phyloP scores from a whole-genome alignment of 2,888 invertebrate genomes.

The Lamellibrachia satsuma region DNA sequence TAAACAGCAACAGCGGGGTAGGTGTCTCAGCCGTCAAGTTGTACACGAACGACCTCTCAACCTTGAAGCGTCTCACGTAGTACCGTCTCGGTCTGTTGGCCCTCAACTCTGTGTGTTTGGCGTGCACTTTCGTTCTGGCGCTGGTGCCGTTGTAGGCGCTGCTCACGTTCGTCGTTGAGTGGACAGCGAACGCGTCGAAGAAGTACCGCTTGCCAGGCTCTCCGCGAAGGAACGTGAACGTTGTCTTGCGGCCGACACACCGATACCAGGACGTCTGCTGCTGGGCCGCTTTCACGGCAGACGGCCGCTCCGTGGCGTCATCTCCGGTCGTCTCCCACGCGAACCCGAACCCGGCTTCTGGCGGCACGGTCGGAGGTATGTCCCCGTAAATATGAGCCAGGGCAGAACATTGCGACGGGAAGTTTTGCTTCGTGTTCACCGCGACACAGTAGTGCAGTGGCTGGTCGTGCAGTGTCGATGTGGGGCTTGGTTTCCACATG shows the following conservation, averaged over 20 bases:
- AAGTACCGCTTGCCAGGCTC: constrained; percentile 68
- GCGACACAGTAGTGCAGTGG: constrained; percentile 65
- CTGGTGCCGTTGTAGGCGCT: constrained; percentile 67
- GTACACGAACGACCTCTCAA: constrained; percentile 1
- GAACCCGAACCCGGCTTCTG: constrained; percentile 57
- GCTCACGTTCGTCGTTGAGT: constrained; percentile 68
- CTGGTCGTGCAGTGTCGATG: constrained; percentile 28
- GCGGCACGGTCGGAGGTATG: constrained; percentile 52
- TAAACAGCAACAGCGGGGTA: neutral
- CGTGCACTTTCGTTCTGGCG: constrained; percentile 43
- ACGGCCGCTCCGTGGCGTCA: neutral
- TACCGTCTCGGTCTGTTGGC: neutral
- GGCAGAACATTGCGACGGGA: constrained; percentile 69
- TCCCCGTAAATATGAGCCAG: constrained; percentile 64
- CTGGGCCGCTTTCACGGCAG: neutral
- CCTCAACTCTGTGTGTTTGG: neutral
- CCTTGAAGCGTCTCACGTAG: neutral
- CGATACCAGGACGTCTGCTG: constrained; percentile 57
- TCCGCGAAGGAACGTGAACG: constrained; percentile 68
- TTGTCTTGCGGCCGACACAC: constrained; percentile 69
- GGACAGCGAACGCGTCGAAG: constrained; percentile 71
- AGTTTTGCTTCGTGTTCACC: constrained; percentile 67
- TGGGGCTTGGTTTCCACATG: constrained; percentile 49
- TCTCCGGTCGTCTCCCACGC: constrained; percentile 49
- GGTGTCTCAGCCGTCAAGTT: neutral